Evolutionary conservation across 2,888 invertebrate genomes (phyloP).

Genomic region (Oxystoma pomonae): DNA sequence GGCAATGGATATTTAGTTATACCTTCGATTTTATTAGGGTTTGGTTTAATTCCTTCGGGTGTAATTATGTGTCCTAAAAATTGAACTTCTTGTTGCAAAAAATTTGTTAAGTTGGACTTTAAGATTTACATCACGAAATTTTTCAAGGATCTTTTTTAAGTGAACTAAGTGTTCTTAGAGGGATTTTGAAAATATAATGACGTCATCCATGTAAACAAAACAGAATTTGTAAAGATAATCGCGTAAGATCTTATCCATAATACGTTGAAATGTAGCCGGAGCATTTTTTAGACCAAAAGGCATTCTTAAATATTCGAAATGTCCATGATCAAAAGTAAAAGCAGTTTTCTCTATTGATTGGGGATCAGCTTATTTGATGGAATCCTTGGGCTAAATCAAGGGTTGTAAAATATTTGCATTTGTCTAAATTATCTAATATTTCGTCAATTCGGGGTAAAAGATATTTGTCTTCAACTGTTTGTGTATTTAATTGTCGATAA

Average conservation of each 20-base stretch:
- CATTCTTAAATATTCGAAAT: slow-evolving; percentile 32
- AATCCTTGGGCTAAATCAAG: not conserved
- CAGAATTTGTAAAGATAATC: not conserved
- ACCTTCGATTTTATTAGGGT: not conserved
- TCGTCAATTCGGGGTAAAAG: not conserved
- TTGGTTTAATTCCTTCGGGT: slow-evolving; percentile 13
- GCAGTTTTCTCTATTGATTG: slow-evolving; percentile 33
- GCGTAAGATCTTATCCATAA: not conserved
- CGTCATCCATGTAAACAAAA: not conserved
- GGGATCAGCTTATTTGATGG: slow-evolving; percentile 34
- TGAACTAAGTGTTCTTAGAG: not conserved
- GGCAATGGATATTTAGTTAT: not conserved
- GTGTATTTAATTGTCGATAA: not conserved
- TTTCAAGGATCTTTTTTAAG: slow-evolving; percentile 12
- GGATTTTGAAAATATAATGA: not conserved
- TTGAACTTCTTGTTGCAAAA: slow-evolving; percentile 14
- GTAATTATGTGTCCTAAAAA: slow-evolving; percentile 23
- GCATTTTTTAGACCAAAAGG: slow-evolving; percentile 31
- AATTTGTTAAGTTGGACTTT: not conserved
- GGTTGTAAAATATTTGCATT: not conserved
- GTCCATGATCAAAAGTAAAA: slow-evolving; percentile 28
- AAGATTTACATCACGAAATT: slow-evolving; percentile 6
- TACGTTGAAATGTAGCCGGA: not conserved
- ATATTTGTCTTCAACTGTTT: not conserved
- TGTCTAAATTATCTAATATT: not conserved